These are phyloP conservation scores for Australoheros scitulus DNA, from an alignment of 2,113 vertebrate genomes.

Conservation along the genomic window DNA sequence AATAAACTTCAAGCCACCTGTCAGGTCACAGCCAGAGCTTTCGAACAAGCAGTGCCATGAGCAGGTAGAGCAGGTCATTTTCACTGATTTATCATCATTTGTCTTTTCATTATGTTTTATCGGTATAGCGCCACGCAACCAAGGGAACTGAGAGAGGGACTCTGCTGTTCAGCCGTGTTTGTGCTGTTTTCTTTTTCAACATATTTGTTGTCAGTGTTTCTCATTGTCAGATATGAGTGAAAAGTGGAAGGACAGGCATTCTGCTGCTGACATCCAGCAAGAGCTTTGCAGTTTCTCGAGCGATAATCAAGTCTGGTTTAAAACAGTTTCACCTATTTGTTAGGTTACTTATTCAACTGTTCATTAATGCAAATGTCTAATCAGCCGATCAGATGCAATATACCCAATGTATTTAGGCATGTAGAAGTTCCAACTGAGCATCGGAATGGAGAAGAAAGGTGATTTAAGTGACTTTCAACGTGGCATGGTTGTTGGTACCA, in stretches of 20 bases:
- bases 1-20: neutral
- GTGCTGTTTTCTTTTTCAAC: neutral
- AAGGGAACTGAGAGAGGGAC: neutral
- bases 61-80: neutral
- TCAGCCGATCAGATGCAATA: neutral
- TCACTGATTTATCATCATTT: neutral
- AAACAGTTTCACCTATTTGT: neutral
- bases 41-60: neutral
- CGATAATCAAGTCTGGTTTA: no score
- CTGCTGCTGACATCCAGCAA: no score
- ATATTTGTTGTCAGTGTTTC: neutral
- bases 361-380: neutral
- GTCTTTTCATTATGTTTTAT: neutral
- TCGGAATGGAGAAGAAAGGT: no score
- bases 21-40: neutral
- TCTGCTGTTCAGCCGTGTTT: neutral
- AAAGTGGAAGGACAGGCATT: neutral
- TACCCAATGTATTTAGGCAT: no score
- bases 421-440: no score
- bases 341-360: neutral
- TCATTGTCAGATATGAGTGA: neutral
- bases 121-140: neutral
- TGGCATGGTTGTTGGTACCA: fast-evolving
- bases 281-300: neutral
- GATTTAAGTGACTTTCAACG: no score